Base-by-base conservation (phyloP, 2,888 invertebrate species). In the Drosophila stalkeri region DNA sequence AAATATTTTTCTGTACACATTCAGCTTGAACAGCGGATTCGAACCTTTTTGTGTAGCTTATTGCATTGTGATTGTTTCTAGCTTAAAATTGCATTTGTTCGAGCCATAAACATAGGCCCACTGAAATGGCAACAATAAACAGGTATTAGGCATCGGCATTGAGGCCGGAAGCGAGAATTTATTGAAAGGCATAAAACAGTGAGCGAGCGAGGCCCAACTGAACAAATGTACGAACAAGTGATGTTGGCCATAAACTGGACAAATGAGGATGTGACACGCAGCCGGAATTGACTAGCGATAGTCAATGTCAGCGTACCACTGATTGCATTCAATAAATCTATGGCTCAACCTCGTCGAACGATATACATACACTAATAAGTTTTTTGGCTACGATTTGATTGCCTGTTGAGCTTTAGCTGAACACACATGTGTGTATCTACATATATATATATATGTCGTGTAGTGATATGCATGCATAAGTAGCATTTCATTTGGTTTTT, bases 281-380 rank as follows among this genome's bases (percentile, higher is more conserved):
- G 69, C 82, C 86, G 63, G 87, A 87, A 87, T 89, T 87, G 89
- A 89, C 87, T 89, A 87, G 87, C 86, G 83, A 84, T 89, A 85
- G 85, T 79, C 80, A 75, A 82, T 37, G 62, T 57, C 63, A 54
- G 31, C 31, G 35, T 9, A 77, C 86, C 75, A 68, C 73, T 89
- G 86, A 87, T 87, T 87, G 87, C 78, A 70, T 64, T 61, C 76
- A 81, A 87, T 87, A 87, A 89, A 87, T 87, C 86, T 80, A 83
- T 81, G 82, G 89, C 82, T 89, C 84, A 86, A 74, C 27, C 27
- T 27, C 79, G 78, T 72, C 62, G 62, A 23, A 49, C 62, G 66
- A 41, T 49, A 72, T 65, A 56, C 55, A 69, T 71, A 72, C 57
- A 84, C 76, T 83, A 83, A 83, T 83, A 82, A 83, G 77, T 82